A percentile compares a stretch with the other conserved stretches of the same genome.
phyloP scores from a whole-genome alignment of 2,797 vertebrate species.

The Vipera latastei region DNA sequence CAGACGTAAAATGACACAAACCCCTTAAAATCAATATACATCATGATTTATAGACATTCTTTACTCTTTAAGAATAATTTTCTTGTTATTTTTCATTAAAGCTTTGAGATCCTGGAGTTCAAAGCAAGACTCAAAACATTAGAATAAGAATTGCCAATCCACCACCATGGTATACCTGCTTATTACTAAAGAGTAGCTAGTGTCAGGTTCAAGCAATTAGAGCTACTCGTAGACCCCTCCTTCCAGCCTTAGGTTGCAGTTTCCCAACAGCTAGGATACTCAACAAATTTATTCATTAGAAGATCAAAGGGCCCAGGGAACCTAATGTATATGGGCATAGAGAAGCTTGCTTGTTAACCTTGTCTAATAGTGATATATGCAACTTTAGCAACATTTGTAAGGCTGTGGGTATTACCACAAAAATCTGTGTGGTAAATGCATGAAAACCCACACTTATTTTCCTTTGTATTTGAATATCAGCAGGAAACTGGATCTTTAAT shows the following conservation, averaged over 20 bases:
- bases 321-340: not conserved
- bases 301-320: not conserved
- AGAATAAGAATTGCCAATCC: not conserved
- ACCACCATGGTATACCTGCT: not conserved
- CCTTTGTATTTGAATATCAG: not conserved
- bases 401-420: not conserved
- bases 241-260: not conserved
- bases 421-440: not conserved
- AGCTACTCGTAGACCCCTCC: not conserved
- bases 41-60: not conserved
- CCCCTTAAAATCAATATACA: not conserved
- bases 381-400: not conserved
- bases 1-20: not conserved
- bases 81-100: not conserved
- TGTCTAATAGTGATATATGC: not conserved
- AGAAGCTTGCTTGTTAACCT: not conserved
- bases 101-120: not conserved
- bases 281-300: not conserved
- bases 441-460: not conserved
- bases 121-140: not conserved
- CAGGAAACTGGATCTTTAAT: not conserved
- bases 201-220: not conserved
- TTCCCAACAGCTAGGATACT: not conserved
- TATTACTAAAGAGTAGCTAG: not conserved
- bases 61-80: not conserved